A percentile compares a stretch with the other conserved stretches of the same genome.
phyloP scores from a whole-genome alignment of 2,113 vertebrate genomes.

The Perognathus longimembris region DNA sequence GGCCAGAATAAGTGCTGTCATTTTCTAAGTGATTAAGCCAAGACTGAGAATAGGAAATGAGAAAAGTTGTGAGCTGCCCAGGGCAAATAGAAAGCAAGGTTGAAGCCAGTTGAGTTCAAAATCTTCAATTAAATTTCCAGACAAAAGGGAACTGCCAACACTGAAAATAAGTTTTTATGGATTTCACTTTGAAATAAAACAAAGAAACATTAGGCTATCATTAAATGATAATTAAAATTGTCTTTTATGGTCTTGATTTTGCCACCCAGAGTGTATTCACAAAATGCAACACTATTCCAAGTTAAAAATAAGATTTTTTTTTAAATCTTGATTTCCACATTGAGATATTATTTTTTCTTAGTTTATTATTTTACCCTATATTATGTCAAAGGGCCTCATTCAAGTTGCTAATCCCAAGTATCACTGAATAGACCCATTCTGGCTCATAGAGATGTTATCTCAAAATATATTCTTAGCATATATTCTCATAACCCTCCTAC shows the following conservation, averaged over 20 bases:
- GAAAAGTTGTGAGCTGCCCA: slow-evolving; percentile 62
- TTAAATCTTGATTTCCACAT: neutral
- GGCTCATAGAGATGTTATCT: slow-evolving; percentile 47
- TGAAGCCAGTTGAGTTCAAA: slow-evolving; percentile 56
- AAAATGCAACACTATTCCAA: slow-evolving; percentile 53
- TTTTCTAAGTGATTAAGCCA: slow-evolving; percentile 77
- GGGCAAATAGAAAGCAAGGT: slow-evolving; percentile 62
- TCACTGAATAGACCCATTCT: slow-evolving; percentile 58
- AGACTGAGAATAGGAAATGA: slow-evolving; percentile 69
- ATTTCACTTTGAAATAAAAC: slow-evolving; percentile 73
- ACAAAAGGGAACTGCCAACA: slow-evolving; percentile 68
- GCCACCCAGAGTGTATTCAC: slow-evolving; percentile 38
- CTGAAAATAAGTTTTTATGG: slow-evolving; percentile 65
- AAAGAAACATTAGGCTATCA: slow-evolving; percentile 66
- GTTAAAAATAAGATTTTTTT: neutral
- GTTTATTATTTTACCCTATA: slow-evolving; percentile 28
- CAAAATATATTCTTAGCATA: slow-evolving; percentile 67
- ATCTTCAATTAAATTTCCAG: slow-evolving; percentile 66
- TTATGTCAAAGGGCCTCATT: slow-evolving; percentile 55
- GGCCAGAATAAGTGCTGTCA: slow-evolving; percentile 58
- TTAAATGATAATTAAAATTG: slow-evolving; percentile 69
- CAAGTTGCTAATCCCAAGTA: slow-evolving; percentile 55
- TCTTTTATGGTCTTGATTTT: slow-evolving; percentile 59
- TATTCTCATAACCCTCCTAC: slow-evolving; percentile 74
- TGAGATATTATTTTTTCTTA: slow-evolving; percentile 39